phyloP scores from a whole-genome alignment of 2,113 vertebrate genomes.

The Onychostruthus taczanowskii region DNA sequence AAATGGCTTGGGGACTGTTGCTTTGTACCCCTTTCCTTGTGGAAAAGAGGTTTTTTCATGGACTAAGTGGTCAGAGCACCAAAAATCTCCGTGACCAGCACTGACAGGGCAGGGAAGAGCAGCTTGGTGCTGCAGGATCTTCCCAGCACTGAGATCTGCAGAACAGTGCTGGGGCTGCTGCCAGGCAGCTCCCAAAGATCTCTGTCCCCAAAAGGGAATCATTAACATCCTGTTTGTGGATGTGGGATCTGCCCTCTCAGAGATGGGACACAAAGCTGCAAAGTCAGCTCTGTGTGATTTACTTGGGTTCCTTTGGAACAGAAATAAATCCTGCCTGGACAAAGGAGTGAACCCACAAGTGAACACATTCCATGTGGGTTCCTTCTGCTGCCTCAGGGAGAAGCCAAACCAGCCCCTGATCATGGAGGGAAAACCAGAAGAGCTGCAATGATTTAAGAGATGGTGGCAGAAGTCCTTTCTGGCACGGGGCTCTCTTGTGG shows the following conservation, averaged over 20 bases:
- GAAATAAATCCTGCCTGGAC: not conserved
- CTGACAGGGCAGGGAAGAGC: not conserved
- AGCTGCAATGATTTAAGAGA: not conserved
- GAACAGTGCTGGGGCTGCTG: not conserved
- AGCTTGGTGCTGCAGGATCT: not conserved
- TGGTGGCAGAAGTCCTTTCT: not conserved
- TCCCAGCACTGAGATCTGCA: not conserved
- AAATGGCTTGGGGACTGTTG: not conserved
- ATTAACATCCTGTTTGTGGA: not conserved
- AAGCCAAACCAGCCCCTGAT: not conserved
- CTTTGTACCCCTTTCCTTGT: not conserved
- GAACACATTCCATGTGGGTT: not conserved
- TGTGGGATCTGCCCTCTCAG: not conserved
- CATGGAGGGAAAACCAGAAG: not conserved
- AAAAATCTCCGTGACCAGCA: not conserved
- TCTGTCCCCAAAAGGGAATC: not conserved
- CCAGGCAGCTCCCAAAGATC: not conserved
- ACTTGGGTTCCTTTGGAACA: not conserved
- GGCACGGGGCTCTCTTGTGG: not conserved
- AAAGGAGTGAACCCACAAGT: not conserved
- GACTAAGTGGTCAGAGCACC: not conserved
- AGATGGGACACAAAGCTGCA: not conserved
- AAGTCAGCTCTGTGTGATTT: not conserved
- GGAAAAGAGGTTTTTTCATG: not conserved
- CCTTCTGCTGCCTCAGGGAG: not conserved